Base-by-base conservation (phyloP, 2,797 vertebrate species). In the Dicrostonyx torquatus region DNA sequence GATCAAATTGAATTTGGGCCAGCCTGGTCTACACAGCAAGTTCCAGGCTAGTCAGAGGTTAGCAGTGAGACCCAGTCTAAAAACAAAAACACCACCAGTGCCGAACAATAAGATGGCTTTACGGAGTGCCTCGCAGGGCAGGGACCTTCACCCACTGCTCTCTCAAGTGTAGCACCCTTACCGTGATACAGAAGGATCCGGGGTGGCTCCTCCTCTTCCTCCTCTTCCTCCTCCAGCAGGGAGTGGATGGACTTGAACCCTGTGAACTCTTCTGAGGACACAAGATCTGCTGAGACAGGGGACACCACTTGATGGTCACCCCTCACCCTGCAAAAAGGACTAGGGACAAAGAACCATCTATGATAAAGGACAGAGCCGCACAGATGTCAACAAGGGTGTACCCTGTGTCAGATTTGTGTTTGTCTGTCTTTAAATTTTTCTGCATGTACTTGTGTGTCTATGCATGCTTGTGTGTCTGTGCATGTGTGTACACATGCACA, bases 171-270 rank as follows among this genome's bases (percentile, higher is more conserved):
- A 48, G 6, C 10, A 8, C 96, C 97, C 98, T 98, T 98, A 98
- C 99, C 98, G 29, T 87, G 98, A 64, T 98, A 96, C 24, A 98
- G 97, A 7, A 99, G 98, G 97, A 99, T 98, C n/a, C 98, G 98
- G 0, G 99, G 99, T 0, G 99, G 98, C 40, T 99, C 99, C 29
- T 99, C 99, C 43, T 84, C 82, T 8, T 99, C 99, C 11, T 87
- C 86, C 7, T 98, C 98, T 0, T 98, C 98, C 1, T 99, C 99
- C 0, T 99, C 99, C 86, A 97, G 83, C 0, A 97, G 60, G 3
- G 98, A 98, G 76, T 98, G 97, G 0, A 97, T 18, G 24, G 98
- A 95, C 95, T 97, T 98, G 0, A 98, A 97, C 95, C 98, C 98
- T 70, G 98, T 96, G 2, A 98, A 98, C 5, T 98, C 97, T 77